Evolutionary conservation across 2,888 invertebrate genomes (phyloP), one percentile per base, ranked within the genome.

Genomic region (Acanthosoma haemorrhoidale): DNA sequence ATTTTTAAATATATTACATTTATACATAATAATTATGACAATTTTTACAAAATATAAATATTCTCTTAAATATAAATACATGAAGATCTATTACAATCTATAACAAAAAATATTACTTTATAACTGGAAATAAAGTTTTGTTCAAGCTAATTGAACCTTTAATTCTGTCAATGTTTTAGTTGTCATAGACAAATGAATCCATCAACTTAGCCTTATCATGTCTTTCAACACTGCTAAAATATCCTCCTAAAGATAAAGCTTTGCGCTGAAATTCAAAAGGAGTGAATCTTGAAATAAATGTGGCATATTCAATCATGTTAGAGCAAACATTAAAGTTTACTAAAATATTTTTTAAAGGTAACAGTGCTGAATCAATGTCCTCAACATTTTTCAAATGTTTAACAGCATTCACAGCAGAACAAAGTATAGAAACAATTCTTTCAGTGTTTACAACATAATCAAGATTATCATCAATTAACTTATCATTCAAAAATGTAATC

Each of bases 191-290:
- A n/a, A n/a, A n/a, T 9, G 51, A 25, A 51, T 51, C 51, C n/a
- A 25, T 51, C n/a, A 51, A 51, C n/a, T 25, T 51, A 13, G 13
- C n/a, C n/a, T n/a, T 25, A 51, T 25, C 18, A 51, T 4, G n/a
- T 25, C 51, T 51, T 41, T 41, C 31, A 5, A 15, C 5, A 31
- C 29, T 64, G 3, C 41, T 31, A n/a, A 64, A 64, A 39, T 39
- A 39, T n/a, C 64, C 64, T 21, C 6, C 41, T 38, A 64, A 29
- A 39, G 64, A 29, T 3, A 64, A 39, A 3, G 39, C 15, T 25
- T 64, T 64, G 11, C 64, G 21, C 16, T 64, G 64, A 29, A 64
- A 64, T 29, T 41, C 39, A 13, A 41, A 41, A n/a, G 64, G 64
- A 64, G 64, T 64, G 25, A 41, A 64, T 31, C 16, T 64, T n/a